phyloP scores from a whole-genome alignment of 2,888 invertebrate genomes.

The Ceraclea dissimilis region DNA sequence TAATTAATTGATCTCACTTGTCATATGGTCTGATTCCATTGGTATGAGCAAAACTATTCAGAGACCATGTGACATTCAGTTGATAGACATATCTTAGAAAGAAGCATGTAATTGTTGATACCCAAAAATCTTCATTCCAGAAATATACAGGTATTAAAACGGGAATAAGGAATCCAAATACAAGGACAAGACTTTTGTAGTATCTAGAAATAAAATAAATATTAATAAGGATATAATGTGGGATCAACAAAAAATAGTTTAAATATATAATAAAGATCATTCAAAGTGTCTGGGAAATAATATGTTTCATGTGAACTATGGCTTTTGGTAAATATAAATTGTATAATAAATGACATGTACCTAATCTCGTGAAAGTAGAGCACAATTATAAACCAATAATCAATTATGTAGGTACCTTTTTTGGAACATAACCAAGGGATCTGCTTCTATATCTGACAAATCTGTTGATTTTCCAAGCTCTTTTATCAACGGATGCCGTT shows the following conservation, averaged over 20 bases:
- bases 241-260: too few species aligned
- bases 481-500: slow-evolving; percentile 70
- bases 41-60: slow-evolving; percentile 75
- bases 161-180: slow-evolving; percentile 55
- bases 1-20: slow-evolving; percentile 42
- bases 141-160: slow-evolving; percentile 56
- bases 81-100: slow-evolving; percentile 53
- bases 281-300: too few species aligned
- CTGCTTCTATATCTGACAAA: slow-evolving; percentile 63
- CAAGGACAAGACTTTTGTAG: slow-evolving; percentile 52
- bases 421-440: slow-evolving; percentile 67
- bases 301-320: too few species aligned
- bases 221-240: too few species aligned
- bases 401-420: too few species aligned
- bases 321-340: too few species aligned
- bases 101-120: slow-evolving; percentile 54
- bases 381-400: too few species aligned
- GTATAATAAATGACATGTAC: too few species aligned
- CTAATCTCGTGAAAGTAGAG: too few species aligned
- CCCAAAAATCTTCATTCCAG: slow-evolving; percentile 59
- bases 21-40: slow-evolving; percentile 75
- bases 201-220: slow-evolving; percentile 46
- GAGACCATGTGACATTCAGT: slow-evolving; percentile 73
- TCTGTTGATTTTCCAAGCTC: slow-evolving; percentile 61
- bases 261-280: too few species aligned